phyloP scores from a whole-genome alignment of 2,113 vertebrate species.

The Myrmecobius fasciatus region DNA sequence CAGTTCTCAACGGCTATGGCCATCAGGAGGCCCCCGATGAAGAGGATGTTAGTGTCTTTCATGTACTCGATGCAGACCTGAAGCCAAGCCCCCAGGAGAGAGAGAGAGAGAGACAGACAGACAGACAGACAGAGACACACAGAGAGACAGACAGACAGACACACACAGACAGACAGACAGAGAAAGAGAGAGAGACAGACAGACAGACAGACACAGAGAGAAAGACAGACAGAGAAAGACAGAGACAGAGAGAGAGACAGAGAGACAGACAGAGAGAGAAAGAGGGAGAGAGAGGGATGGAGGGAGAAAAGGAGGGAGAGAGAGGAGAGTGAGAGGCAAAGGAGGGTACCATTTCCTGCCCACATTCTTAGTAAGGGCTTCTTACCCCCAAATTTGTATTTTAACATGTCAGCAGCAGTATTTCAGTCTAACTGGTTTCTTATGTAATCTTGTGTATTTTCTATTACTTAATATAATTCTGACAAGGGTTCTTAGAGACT shows the following conservation, averaged over 20 bases:
- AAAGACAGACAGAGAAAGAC: background rate
- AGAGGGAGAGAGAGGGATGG: too few relatives aligned
- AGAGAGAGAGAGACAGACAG: background rate
- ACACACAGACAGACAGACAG: too few relatives aligned
- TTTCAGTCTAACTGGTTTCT: background rate
- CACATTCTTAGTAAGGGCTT: background rate
- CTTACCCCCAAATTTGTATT: background rate
- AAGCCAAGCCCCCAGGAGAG: background rate
- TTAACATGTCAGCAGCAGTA: background rate
- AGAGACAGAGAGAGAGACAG: too few relatives aligned
- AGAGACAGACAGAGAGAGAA: too few relatives aligned
- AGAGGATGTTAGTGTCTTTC: conserved; percentile 94
- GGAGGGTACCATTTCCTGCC: background rate
- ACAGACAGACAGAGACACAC: too few relatives aligned
- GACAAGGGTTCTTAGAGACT: background rate
- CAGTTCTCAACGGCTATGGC: conserved; percentile 92
- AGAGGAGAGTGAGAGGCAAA: background rate
- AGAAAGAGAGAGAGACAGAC: too few relatives aligned
- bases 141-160: too few relatives aligned
- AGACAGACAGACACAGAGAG: background rate
- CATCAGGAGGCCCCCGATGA: conserved; percentile 92
- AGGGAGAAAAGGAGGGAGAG: background rate
- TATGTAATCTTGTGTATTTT: background rate
- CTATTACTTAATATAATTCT: background rate
- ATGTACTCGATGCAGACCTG: conserved; percentile 92